Evolutionary conservation across 2,113 vertebrate species (phyloP).

Genomic region (Arizona elegans): DNA sequence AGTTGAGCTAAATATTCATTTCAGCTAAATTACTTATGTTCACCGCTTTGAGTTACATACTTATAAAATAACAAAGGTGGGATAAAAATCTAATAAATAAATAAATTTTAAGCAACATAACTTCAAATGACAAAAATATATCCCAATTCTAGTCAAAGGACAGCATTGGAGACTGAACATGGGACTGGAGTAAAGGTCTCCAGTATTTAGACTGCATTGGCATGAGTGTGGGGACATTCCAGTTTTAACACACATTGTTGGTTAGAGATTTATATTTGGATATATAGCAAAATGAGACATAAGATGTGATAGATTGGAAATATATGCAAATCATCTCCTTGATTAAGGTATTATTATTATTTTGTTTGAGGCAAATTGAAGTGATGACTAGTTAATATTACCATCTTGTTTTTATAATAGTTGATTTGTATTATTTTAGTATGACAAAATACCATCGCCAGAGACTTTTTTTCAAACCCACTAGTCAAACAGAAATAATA

Average conservation of each 20-base stretch:
- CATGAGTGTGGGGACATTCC: background rate
- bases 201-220: background rate
- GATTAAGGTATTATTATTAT: background rate
- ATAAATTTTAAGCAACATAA: background rate
- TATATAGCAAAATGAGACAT: background rate
- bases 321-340: background rate
- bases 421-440: background rate
- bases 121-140: background rate
- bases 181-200: background rate
- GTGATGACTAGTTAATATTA: background rate
- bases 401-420: background rate
- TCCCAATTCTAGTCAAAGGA: background rate
- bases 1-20: background rate
- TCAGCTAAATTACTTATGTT: background rate
- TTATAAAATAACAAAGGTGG: background rate
- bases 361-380: background rate
- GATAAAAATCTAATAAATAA: background rate
- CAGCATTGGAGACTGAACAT: background rate
- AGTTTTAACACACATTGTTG: background rate
- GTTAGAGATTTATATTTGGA: background rate
- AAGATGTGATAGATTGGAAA: background rate
- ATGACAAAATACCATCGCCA: background rate
- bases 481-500: background rate
- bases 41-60: background rate
- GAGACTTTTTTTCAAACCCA: background rate